Base-by-base conservation (phyloP, 1,140 invertebrate species). In the Harpegnathos saltator region DNA sequence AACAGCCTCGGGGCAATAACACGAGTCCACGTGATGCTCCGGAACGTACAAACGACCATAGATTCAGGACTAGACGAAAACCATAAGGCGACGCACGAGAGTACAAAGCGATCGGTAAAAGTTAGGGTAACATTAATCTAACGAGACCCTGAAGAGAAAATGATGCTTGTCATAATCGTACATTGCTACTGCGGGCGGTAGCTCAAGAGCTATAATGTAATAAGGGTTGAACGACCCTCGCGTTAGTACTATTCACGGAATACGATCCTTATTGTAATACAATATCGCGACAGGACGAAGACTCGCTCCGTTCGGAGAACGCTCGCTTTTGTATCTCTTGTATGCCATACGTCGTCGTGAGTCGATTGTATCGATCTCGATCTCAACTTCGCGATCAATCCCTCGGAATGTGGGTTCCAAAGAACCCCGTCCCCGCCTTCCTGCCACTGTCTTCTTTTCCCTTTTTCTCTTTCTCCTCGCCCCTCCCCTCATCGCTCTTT, bases 351-450 rank as follows among this genome's bases (percentile, higher is more conserved):
- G 48, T 77, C 29, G 48, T 29, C 7, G 29, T 19, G 11, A 14
- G 24, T 59, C 52, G 54, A 54, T 77, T 56, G n/a, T 75, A 63
- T 75, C 59, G 73, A 75, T 75, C 75, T 33, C 65, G 75, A 80
- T 80, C 75, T 80, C 65, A 29, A 15, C 75, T 59, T 69, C 52
- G 50, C 52, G 75, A 80, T 80, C 75, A 80, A 48, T 80, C 75
- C 75, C 33, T 56, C 52, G 65, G 75, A 80, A 80, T 80, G 75
- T 29, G 56, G 75, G 75, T 52, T 75, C 61, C 44, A 33, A 50
- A 56, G 48, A 69, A 65, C 33, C 63, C 52, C 38, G 44, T 66
- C 38, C 15, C 65, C 50, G 17, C 44, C 44, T 14, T 24, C 54
- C 29, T 17, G 38, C n/a, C 19, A 33, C 68, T 61, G 19, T 80